These are phyloP conservation scores for Oenanthe melanoleuca DNA, from an alignment of 2,113 vertebrate genomes.

Conservation along the genomic window DNA sequence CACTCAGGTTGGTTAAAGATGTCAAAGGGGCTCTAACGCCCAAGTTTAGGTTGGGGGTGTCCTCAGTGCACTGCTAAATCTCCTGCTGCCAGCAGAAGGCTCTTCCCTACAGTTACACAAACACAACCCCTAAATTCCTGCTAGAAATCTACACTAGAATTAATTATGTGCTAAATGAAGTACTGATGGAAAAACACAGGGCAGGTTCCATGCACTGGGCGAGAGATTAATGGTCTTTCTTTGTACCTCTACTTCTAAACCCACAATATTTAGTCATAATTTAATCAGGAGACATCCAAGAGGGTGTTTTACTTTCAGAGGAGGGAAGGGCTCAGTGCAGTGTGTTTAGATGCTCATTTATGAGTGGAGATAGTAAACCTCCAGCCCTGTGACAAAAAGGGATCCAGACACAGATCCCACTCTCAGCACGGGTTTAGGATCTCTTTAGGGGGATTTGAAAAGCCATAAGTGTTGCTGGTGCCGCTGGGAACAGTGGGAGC, in stretches of 20 bases:
- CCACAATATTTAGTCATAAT: neutral
- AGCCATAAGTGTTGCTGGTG: neutral
- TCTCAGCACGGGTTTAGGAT: neutral
- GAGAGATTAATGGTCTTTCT: neutral
- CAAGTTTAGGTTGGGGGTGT: neutral
- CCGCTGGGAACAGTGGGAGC: neutral
- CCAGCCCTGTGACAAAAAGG: neutral
- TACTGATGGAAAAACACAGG: neutral
- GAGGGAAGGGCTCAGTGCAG: neutral
- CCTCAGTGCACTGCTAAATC: neutral
- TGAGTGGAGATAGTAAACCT: neutral
- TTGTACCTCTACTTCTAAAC: neutral
- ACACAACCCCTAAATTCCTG: neutral
- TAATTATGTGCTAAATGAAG: neutral
- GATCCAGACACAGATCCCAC: neutral
- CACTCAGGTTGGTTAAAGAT: neutral
- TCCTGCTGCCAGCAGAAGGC: neutral
- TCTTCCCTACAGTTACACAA: neutral
- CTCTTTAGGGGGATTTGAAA: neutral
- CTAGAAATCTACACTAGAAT: neutral
- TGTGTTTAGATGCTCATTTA: neutral
- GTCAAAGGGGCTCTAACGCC: neutral
- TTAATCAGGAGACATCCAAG: neutral
- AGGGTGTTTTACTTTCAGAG: neutral
- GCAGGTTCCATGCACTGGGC: neutral